A percentile compares a stretch with the other conserved stretches of the same genome.
These are phyloP conservation scores for Cryptomyrus ogoouensis DNA, from an alignment of 2,113 vertebrate genomes.

Conservation along the genomic window DNA sequence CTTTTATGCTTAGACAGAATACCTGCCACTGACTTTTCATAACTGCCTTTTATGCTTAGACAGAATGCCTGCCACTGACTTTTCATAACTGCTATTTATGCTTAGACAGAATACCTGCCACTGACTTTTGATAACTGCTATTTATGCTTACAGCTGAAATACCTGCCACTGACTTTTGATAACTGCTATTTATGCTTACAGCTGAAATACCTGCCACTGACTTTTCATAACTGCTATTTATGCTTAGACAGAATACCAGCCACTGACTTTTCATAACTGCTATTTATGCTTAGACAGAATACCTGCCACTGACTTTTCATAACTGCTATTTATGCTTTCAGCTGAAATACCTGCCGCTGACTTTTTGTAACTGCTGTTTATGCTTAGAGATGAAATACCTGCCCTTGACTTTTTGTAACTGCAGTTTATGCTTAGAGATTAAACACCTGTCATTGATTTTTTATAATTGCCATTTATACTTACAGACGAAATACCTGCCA, in stretches of 20 bases:
- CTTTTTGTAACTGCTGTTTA: conserved; percentile 19
- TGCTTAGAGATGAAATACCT: conserved; percentile 16
- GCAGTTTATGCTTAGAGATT: conserved; percentile 22
- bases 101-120: background rate
- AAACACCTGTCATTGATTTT: background rate
- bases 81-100: background rate
- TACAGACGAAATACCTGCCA: background rate
- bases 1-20: conserved; percentile 15
- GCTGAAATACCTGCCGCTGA: background rate
- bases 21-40: no score
- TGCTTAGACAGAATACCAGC: background rate
- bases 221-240: background rate
- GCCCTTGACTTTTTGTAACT: background rate
- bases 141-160: background rate
- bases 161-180: background rate
- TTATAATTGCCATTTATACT: conserved; percentile 23
- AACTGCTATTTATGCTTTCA: conserved; percentile 2
- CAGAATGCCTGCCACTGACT: background rate
- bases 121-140: background rate
- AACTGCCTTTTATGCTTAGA: conserved; percentile 3
- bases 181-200: background rate
- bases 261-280: background rate
- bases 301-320: background rate
- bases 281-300: conserved; percentile 19
- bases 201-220: background rate